Base-by-base conservation (phyloP, 2,797 vertebrate genomes). In the Myotis vivesi region DNA sequence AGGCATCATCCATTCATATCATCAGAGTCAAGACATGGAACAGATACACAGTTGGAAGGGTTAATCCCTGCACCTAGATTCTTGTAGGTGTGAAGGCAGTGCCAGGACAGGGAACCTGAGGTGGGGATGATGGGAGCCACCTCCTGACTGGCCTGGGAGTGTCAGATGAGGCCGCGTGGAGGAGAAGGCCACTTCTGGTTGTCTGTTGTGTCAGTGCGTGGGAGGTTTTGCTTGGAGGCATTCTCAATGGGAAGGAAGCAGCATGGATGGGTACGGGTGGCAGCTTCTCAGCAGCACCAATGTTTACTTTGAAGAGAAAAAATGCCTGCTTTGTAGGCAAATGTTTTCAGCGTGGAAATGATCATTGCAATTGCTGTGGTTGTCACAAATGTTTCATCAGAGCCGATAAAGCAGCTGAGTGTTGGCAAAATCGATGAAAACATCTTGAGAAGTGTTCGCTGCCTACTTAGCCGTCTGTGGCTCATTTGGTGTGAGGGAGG, bases 391-490 rank as follows among this genome's bases (percentile, higher is more conserved):
- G 97, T 97, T 97, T 97, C 96, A 97, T 97, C 97, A 97, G 96
- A 97, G 97, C 97, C 95, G 97, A 97, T 97, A 97, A 97, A 97
- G 97, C 97, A 97, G 97, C 97, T 97, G 97, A 97, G 96, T 97
- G 97, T 97, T 97, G 97, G 97, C 97, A 97, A 97, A 97, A 97
- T 97, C 96, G 92, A 97, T 97, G 97, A 97, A 97, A 97, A 97
- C 97, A 97, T 97, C 97, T 97, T 97, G 96, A 95, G 97, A 95
- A 97, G 96, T 97, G 94, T 95, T 97, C 96, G 71, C 96, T 97
- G 97, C 96, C 96, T 97, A 97, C 94, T 97, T 97, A 97, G 95
- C 96, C 95, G 96, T 95, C 97, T 97, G 97, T 95, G 97, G 96
- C 96, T 97, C 97, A 97, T 97, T 97, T 97, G 96, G 97, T 44